These are phyloP conservation scores for Oasisia sp. DNA, from an alignment of 2,888 invertebrate genomes.

Conservation along the genomic window DNA sequence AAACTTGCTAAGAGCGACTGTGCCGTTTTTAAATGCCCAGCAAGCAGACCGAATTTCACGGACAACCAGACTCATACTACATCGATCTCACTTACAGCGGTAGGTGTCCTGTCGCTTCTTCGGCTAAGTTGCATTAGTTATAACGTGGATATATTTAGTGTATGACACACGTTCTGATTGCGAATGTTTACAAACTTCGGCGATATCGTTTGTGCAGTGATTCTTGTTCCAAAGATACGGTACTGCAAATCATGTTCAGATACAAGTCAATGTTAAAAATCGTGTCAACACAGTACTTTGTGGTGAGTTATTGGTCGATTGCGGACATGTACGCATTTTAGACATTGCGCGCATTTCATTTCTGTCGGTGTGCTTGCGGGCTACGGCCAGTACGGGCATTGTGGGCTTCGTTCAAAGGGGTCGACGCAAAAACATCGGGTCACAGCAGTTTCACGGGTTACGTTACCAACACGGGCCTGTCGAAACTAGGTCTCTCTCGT, in stretches of 20 bases:
- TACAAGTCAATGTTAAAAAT: background rate
- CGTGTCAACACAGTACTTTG: background rate
- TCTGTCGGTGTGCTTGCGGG: background rate
- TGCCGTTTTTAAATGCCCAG: constrained; percentile 14
- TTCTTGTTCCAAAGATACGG: background rate
- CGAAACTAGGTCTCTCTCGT: background rate
- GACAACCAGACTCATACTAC: background rate
- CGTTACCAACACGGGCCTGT: background rate
- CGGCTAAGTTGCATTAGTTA: background rate
- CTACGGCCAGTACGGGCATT: background rate
- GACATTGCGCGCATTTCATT: background rate
- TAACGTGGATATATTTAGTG: background rate
- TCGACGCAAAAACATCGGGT: background rate
- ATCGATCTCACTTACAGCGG: background rate
- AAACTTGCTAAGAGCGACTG: background rate
- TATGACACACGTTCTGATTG: background rate
- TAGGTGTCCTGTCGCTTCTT: background rate
- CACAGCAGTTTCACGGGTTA: background rate
- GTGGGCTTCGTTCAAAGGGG: background rate
- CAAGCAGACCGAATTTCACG: background rate
- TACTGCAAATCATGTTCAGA: background rate
- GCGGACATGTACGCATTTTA: background rate
- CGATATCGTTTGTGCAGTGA: background rate
- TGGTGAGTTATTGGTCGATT: background rate
- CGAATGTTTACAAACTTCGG: constrained; percentile 13